These are phyloP conservation scores for Scomber scombrus DNA, from an alignment of 2,113 vertebrate genomes.

Conservation along the genomic window DNA sequence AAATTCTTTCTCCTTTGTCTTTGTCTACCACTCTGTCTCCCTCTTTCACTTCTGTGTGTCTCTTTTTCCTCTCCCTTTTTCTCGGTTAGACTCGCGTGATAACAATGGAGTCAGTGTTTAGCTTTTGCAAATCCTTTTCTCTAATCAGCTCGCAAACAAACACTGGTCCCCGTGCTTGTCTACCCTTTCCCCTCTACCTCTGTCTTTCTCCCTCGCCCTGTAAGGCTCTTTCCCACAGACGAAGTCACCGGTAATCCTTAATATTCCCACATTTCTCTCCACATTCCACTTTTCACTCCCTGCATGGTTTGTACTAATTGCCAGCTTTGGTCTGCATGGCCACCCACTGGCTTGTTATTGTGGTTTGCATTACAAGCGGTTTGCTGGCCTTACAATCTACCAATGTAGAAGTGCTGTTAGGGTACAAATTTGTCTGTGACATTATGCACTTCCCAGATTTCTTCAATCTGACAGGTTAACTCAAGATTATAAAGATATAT, in stretches of 20 bases:
- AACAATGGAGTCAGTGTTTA: constrained; percentile 82
- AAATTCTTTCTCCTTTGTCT: constrained; percentile 75
- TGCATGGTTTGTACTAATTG: constrained; percentile 39
- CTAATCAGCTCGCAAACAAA: constrained; percentile 80
- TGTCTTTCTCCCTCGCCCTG: background rate
- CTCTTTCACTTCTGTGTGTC: constrained; percentile 41
- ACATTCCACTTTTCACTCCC: constrained; percentile 44
- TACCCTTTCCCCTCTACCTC: constrained; percentile 7
- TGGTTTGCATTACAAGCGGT: constrained; percentile 11
- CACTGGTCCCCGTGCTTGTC: constrained; percentile 27
- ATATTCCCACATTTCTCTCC: constrained; percentile 48
- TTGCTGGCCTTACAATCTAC: background rate
- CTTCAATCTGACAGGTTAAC: background rate
- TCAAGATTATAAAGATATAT: background rate
- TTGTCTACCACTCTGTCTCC: constrained; percentile 57
- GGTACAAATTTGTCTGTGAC: background rate
- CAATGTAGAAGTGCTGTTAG: background rate
- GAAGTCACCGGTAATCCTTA: constrained; percentile 35
- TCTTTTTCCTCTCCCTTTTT: constrained; percentile 46
- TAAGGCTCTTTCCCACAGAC: constrained; percentile 27
- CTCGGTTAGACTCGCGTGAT: constrained; percentile 37
- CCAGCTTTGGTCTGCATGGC: constrained; percentile 10
- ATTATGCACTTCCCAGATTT: background rate
- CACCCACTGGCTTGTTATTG: constrained; percentile 33
- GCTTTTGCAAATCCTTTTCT: constrained; percentile 67